Conservation (phyloP, 2,888 invertebrate species). For the Parnassius orleans region DNA sequence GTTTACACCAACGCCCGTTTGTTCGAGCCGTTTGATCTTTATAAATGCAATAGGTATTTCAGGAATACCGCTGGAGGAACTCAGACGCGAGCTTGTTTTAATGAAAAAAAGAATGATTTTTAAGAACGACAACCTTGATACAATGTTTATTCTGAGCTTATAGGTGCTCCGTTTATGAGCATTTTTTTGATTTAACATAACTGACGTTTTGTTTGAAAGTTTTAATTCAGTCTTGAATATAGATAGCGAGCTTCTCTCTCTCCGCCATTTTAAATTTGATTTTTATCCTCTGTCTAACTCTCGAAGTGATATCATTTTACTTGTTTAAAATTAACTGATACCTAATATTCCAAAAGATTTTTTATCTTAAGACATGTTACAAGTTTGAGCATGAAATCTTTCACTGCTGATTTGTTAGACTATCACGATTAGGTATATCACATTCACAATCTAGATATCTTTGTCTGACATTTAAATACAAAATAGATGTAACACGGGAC, state of each 20-base stretch:
- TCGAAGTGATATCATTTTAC: slow-evolving; percentile 25
- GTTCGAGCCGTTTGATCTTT: slow-evolving; percentile 77
- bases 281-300: slow-evolving; percentile 31
- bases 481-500: too few species aligned
- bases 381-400: too few species aligned
- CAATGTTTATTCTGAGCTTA: slow-evolving; percentile 61
- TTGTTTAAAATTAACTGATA: background rate
- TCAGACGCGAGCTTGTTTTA: slow-evolving; percentile 56
- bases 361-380: background rate
- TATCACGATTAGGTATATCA: too few species aligned
- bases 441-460: too few species aligned
- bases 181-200: slow-evolving; percentile 57
- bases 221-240: slow-evolving; percentile 42
- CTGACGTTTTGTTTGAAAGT: slow-evolving; percentile 65
- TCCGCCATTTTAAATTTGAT: slow-evolving; percentile 19
- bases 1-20: slow-evolving; percentile 76
- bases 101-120: slow-evolving; percentile 71
- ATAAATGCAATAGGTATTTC: slow-evolving; percentile 79
- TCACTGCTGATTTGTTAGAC: too few species aligned
- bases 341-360: background rate
- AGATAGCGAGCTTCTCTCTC: slow-evolving; percentile 23
- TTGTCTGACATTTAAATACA: too few species aligned
- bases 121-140: slow-evolving; percentile 76
- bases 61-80: slow-evolving; percentile 69
- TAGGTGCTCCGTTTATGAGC: slow-evolving; percentile 68